phyloP scores from a whole-genome alignment of 2,888 invertebrate species.

The Calephelis perditalis region DNA sequence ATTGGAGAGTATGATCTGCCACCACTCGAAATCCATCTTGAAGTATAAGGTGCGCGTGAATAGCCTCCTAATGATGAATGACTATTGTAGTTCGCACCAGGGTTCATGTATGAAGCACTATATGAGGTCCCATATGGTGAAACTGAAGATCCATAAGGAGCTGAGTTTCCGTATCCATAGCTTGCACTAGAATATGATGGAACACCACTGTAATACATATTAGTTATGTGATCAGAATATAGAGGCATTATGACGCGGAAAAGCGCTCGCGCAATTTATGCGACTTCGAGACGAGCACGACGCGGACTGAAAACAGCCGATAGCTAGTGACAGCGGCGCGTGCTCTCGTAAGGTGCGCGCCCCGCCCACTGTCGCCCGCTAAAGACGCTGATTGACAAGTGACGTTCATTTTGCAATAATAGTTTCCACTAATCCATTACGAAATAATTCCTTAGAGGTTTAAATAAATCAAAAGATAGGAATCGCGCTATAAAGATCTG shows the following conservation, averaged over 20 bases:
- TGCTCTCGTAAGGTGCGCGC: slow-evolving; percentile 35
- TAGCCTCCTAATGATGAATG: slow-evolving; percentile 76
- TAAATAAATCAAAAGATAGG: too few species aligned
- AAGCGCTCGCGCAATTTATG: slow-evolving; percentile 42
- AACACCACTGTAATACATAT: slow-evolving; percentile 73
- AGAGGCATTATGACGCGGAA: slow-evolving; percentile 78
- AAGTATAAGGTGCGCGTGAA: slow-evolving; percentile 64
- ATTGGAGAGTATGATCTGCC: slow-evolving; percentile 83
- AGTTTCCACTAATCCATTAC: slow-evolving; percentile 31
- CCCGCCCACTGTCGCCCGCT: slow-evolving; percentile 41
- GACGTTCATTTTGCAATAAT: slow-evolving; percentile 60
- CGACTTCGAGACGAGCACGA: slow-evolving; percentile 41
- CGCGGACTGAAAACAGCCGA: slow-evolving; percentile 46
- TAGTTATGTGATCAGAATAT: slow-evolving; percentile 82
- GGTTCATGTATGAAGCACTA: slow-evolving; percentile 72
- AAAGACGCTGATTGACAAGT: slow-evolving; percentile 67
- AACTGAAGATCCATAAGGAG: slow-evolving; percentile 55
- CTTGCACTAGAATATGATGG: slow-evolving; percentile 70
- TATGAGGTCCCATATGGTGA: slow-evolving; percentile 54
- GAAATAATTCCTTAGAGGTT: slow-evolving; percentile 17
- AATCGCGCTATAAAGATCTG: background rate
- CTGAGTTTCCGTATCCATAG: slow-evolving; percentile 65
- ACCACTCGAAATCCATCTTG: slow-evolving; percentile 57
- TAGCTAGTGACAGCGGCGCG: slow-evolving; percentile 36
- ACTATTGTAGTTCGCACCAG: slow-evolving; percentile 66